Conservation (phyloP, 2,113 vertebrate species). For the Donacobius atricapilla region DNA sequence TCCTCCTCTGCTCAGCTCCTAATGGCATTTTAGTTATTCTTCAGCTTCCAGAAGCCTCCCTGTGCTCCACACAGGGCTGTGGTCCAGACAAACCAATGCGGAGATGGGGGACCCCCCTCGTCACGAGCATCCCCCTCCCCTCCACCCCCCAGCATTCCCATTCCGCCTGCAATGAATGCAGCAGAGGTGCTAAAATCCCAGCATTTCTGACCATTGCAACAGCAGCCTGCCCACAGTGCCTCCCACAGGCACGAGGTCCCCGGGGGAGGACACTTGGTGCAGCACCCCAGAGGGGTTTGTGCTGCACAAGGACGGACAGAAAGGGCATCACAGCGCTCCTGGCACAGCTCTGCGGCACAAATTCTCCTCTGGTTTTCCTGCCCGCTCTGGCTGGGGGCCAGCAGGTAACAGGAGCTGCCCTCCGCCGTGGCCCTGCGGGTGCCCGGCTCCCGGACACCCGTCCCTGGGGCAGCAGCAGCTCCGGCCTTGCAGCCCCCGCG, state of each 20-base stretch:
- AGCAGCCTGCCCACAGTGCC: fast-evolving
- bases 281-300: background rate
- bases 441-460: fast-evolving
- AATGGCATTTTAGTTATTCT: background rate
- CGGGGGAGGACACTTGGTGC: background rate
- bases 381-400: background rate
- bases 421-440: background rate
- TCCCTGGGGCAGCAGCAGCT: background rate
- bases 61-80: background rate
- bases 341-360: background rate
- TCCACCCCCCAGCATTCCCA: background rate
- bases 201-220: fast-evolving
- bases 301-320: background rate
- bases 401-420: background rate
- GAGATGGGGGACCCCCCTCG: background rate
- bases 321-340: background rate
- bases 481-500: background rate
- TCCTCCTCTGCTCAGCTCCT: background rate
- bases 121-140: background rate
- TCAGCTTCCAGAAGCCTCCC: background rate
- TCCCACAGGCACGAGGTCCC: too few relatives aligned
- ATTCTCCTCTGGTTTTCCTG: background rate
- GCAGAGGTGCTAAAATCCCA: fast-evolving
- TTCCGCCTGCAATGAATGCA: background rate
- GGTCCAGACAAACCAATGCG: background rate